These are phyloP conservation scores for Poecilobothrus nobilitatus DNA, from an alignment of 2,888 invertebrate genomes.

Conservation along the genomic window DNA sequence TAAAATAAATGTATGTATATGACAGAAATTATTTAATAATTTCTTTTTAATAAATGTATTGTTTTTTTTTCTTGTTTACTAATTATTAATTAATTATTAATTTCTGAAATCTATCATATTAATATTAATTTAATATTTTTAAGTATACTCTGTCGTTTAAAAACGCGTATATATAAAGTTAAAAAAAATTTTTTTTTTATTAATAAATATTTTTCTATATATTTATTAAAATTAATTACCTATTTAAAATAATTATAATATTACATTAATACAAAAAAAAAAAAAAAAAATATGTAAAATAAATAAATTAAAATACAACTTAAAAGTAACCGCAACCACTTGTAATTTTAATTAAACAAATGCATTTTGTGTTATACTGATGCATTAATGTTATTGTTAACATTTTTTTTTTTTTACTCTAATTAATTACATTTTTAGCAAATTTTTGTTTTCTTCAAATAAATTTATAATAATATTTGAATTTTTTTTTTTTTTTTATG, in stretches of 20 bases:
- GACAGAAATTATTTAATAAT: background rate
- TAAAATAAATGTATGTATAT: background rate
- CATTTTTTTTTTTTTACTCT: background rate
- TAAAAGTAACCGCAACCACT: slow-evolving; percentile 44
- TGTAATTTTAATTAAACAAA: slow-evolving; percentile 26
- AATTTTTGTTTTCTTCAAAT: background rate
- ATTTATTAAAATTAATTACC: too few relatives aligned
- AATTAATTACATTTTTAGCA: background rate
- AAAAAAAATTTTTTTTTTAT: too few relatives aligned
- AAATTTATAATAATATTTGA: background rate
- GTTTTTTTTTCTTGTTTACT: too few relatives aligned
- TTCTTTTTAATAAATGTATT: background rate
- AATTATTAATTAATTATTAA: too few relatives aligned
- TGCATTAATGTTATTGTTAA: too few relatives aligned
- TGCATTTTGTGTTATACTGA: background rate
- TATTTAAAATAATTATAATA: too few relatives aligned
- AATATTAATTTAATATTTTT: too few relatives aligned
- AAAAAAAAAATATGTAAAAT: slow-evolving; percentile 17
- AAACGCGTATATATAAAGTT: too few relatives aligned
- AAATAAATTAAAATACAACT: slow-evolving; percentile 25
- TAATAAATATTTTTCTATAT: too few relatives aligned
- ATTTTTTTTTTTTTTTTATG: too few relatives aligned
- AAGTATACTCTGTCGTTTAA: too few relatives aligned
- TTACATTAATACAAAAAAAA: slow-evolving; percentile 16
- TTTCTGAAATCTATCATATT: too few relatives aligned